phyloP scores from a whole-genome alignment of 53 echinoderm and acorn worm genomes.

The Henricia sp. region DNA sequence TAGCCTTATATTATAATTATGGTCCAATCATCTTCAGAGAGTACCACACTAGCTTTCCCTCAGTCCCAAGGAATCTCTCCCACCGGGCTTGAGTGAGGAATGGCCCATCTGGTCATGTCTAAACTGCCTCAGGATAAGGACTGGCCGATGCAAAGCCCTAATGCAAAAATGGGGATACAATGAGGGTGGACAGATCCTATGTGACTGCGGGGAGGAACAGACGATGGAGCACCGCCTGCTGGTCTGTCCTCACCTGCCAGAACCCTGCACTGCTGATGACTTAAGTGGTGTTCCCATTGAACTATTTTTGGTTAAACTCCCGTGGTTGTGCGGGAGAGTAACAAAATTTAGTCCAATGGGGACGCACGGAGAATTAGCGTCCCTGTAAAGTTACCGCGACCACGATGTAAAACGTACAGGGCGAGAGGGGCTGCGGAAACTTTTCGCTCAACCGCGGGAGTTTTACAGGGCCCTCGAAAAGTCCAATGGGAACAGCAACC shows the following conservation, averaged over 20 bases:
- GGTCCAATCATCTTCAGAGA: conserved; percentile 4
- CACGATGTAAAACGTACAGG: too few species aligned
- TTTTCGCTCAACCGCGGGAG: too few species aligned
- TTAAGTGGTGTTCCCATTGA: too few species aligned
- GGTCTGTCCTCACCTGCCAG: background rate
- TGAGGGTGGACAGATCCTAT: background rate
- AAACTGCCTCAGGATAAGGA: conserved; percentile 35
- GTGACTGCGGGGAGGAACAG: background rate
- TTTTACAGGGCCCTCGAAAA: too few species aligned
- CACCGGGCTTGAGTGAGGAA: conserved; percentile 1
- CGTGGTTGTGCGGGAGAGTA: too few species aligned
- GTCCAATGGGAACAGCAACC: too few species aligned
- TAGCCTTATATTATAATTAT: background rate
- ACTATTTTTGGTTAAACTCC: too few species aligned
- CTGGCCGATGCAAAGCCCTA: conserved; percentile 18
- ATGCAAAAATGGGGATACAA: conserved; percentile 30
- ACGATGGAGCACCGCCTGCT: conserved; percentile 9
- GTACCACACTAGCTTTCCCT: background rate
- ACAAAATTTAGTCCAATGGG: too few species aligned
- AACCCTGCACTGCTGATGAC: too few species aligned
- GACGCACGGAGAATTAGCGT: too few species aligned
- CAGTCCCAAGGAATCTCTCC: background rate
- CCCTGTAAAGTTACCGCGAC: too few species aligned
- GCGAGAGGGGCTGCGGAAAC: too few species aligned
- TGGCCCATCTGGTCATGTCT: conserved; percentile 35